Evolutionary conservation across 1,140 invertebrate genomes (phyloP).

Genomic region (Samia ricini): DNA sequence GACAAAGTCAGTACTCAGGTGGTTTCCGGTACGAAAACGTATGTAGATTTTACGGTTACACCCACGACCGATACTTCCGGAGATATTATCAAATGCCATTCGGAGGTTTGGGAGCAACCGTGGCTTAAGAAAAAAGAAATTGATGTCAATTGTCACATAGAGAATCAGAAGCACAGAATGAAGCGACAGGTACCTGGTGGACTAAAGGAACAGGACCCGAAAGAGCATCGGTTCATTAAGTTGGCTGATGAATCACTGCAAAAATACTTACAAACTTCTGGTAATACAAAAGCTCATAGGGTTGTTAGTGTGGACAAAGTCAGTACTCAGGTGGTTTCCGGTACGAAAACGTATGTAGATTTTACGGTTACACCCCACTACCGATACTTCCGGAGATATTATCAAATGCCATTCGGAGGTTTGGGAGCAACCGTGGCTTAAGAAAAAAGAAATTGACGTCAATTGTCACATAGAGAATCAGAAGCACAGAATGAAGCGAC

Average conservation of each 20-base stretch:
- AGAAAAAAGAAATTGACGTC: slow-evolving; percentile 21
- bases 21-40: slow-evolving; percentile 31
- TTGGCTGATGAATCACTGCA: slow-evolving; percentile 36
- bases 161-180: slow-evolving; percentile 9
- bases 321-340: slow-evolving; percentile 36
- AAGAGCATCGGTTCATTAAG: slow-evolving; percentile 23
- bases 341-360: slow-evolving; percentile 28
- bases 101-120: slow-evolving; percentile 78
- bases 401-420: slow-evolving; percentile 71
- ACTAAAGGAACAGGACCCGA: slow-evolving; percentile 25
- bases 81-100: slow-evolving; percentile 56
- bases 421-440: slow-evolving; percentile 79
- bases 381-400: slow-evolving; percentile 13
- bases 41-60: slow-evolving; percentile 29
- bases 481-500: slow-evolving; percentile 14
- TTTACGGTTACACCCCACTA: slow-evolving; percentile 22
- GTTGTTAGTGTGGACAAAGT: slow-evolving; percentile 32
- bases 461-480: slow-evolving; percentile 9
- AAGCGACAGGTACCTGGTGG: slow-evolving; percentile 16
- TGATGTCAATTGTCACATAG: slow-evolving; percentile 10
- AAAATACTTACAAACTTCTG: slow-evolving; percentile 30
- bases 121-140: slow-evolving; percentile 61
- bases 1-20: slow-evolving; percentile 35
- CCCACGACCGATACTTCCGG: slow-evolving; percentile 8
- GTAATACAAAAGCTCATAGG: slow-evolving; percentile 19